Conservation (phyloP, 1,140 invertebrate genomes). For the Bombus breviceps region DNA sequence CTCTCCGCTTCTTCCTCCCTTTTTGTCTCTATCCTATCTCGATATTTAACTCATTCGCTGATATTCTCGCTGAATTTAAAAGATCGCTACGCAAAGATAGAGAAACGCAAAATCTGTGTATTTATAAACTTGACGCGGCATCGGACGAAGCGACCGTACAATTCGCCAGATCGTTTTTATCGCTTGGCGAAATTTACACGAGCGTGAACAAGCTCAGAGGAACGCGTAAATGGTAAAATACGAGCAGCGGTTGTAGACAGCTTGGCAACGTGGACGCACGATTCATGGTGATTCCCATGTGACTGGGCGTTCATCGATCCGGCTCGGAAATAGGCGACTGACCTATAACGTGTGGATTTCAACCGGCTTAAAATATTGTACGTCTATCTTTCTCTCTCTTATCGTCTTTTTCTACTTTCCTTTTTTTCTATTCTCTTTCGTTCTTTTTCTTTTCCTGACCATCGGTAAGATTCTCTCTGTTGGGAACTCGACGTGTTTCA, state of each 20-base stretch:
- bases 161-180: not conserved
- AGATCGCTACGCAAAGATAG: too few relatives aligned
- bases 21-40: too few relatives aligned
- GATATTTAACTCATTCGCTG: not conserved
- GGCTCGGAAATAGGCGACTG: constrained; percentile 24
- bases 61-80: too few relatives aligned
- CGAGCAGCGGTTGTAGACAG: constrained; percentile 29
- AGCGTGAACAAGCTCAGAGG: not conserved
- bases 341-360: constrained; percentile 39
- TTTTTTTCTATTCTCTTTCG: not conserved
- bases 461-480: not conserved
- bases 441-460: not conserved
- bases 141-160: too few relatives aligned
- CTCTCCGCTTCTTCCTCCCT: too few relatives aligned
- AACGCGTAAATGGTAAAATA: constrained; percentile 38
- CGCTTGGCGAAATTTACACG: not conserved
- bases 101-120: too few relatives aligned
- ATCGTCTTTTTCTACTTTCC: not conserved
- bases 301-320: constrained; percentile 49
- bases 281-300: constrained; percentile 52
- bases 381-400: not conserved
- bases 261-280: constrained; percentile 38
- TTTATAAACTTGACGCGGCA: too few relatives aligned
- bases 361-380: not conserved
- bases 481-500: not conserved